These are phyloP conservation scores for Luscinia megarhynchos DNA, from an alignment of 2,797 vertebrate genomes.

Conservation along the genomic window DNA sequence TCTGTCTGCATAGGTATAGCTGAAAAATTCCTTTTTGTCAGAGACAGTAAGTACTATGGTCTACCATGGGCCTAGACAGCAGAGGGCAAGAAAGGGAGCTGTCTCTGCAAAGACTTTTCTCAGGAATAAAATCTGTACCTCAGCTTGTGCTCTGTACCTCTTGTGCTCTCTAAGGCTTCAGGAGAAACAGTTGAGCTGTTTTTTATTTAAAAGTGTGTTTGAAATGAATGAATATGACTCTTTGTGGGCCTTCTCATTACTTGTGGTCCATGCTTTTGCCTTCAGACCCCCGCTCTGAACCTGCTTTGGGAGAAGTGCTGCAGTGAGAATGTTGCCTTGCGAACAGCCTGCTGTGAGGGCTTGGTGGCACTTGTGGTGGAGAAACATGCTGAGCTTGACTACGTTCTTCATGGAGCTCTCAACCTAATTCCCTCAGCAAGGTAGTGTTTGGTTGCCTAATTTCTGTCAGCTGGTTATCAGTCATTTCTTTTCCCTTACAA, in stretches of 20 bases:
- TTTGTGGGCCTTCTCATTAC: not conserved
- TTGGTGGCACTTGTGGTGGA: slow-evolving; percentile 90
- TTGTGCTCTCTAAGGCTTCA: not conserved
- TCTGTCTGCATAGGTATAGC: not conserved
- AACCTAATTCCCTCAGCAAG: slow-evolving; percentile 92
- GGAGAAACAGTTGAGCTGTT: not conserved
- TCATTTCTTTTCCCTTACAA: not conserved
- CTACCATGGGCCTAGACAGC: not conserved
- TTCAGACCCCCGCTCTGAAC: slow-evolving; percentile 87
- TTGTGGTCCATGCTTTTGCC: slow-evolving; percentile 16
- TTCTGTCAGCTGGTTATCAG: not conserved
- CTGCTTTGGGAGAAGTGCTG: slow-evolving; percentile 93
- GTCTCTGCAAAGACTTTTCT: not conserved
- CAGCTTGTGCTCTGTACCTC: not conserved
- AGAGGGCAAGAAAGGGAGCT: not conserved
- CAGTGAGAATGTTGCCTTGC: slow-evolving; percentile 82
- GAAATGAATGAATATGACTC: not conserved
- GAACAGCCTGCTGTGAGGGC: slow-evolving; percentile 88
- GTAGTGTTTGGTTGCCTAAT: slow-evolving; percentile 70
- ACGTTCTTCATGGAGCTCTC: slow-evolving; percentile 87
- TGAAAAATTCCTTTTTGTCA: not conserved
- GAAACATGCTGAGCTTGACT: slow-evolving; percentile 86
- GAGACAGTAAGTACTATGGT: not conserved
- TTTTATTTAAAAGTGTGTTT: not conserved
- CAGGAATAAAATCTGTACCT: not conserved